These are phyloP conservation scores for Corapipo altera DNA, from an alignment of 2,113 vertebrate species.

Conservation along the genomic window DNA sequence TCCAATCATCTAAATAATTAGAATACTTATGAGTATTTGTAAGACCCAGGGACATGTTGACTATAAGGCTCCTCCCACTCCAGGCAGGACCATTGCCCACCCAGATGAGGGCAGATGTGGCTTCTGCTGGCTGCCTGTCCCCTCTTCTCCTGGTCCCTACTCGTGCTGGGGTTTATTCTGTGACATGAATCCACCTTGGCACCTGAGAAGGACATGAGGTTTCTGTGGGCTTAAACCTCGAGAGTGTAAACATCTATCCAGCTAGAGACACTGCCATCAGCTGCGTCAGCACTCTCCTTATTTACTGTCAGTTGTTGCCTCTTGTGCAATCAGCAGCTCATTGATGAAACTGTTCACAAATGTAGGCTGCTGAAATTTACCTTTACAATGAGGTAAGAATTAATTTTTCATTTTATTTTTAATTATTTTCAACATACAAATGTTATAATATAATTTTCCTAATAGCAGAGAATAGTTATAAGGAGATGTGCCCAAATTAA, in stretches of 20 bases:
- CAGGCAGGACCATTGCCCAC: background rate
- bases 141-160: background rate
- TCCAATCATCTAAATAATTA: background rate
- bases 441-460: background rate
- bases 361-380: background rate
- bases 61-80: background rate
- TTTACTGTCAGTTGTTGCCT: background rate
- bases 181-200: background rate
- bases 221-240: background rate
- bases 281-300: background rate
- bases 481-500: background rate
- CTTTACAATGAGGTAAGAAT: background rate
- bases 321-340: background rate
- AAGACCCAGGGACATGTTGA: background rate
- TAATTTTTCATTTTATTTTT: background rate
- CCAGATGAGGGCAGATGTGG: accelerated
- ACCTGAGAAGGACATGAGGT: background rate
- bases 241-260: background rate
- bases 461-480: background rate
- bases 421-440: background rate
- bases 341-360: background rate
- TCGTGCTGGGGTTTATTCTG: background rate
- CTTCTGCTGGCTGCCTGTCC: background rate
- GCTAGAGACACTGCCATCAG: background rate
- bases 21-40: background rate